Base-by-base conservation (phyloP, 2,888 invertebrate genomes). In the Cylindroiulus punctatus region DNA sequence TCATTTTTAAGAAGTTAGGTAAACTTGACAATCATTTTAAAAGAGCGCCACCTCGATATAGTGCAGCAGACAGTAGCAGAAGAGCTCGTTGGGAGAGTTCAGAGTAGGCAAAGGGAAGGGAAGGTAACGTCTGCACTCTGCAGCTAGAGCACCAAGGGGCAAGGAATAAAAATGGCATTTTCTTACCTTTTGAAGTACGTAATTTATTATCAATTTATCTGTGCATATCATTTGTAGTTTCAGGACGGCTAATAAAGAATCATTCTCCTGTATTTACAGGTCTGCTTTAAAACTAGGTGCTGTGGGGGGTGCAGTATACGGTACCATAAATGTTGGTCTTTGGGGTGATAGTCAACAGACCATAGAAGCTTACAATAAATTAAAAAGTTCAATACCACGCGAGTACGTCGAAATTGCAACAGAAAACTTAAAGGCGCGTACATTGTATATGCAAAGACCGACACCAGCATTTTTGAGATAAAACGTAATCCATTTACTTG, bases 321-420 rank as follows among this genome's bases (percentile, higher is more conserved):
- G 32, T 44, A 86, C 86, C 7, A 84, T 86, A 40, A 83, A 86
- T 44, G n/a, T 47, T 22, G 86, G 86, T 42, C 42, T 84, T n/a
- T 86, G 86, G 86, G 86, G 86, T 30, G 42, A 52, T 22, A 40
- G 84, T 36, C 30, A 84, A 86, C 47, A 86, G 84, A 52, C 47
- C 84, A 52, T 32, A 47, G 84, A 84, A 19, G 84, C 47, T 14
- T 84, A 57, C 52, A 52, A 57, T 52, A 84, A 32, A 40, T 42
- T 83, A 40, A 83, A 42, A 40, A 36, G 22, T 44, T 83, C 40
- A 10, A 40, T 83, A 22, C 83, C 83, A 12, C n/a, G n/a, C 22
- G 22, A 40, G 32, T 83, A 83, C 32, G 22, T 83, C 4, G 83
- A 83, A 10, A 83, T 12, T 22, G 44, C 36, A 32, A 36, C 19